Evolutionary conservation across 2,113 vertebrate species (phyloP), one percentile per base, ranked within the genome.

Genomic region (Salvelinus fontinalis): DNA sequence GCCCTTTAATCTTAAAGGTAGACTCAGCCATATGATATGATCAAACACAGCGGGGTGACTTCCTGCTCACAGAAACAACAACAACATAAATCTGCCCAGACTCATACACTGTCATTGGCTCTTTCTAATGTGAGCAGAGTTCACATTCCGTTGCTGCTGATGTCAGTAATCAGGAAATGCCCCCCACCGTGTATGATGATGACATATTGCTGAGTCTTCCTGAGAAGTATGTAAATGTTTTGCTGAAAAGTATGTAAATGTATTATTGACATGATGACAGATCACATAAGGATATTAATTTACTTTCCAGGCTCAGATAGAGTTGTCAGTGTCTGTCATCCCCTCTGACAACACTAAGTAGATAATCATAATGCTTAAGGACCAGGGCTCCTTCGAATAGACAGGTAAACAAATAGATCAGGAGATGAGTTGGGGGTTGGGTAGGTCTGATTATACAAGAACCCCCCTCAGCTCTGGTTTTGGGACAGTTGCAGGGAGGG

Each of bases 161-260:
- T 16, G 51, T 54, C 12, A 16, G 51, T 18, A 54, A 54, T 54
- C 13, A 4, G 51, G 51, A 54, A 54, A 54, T 54, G 16, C 16
- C 51, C 51, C 12, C 51, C 39, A 44, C 39, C 11, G 39, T 44
- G 39, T 11, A 54, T 5, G 51, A 54, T 4, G 51, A 54, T 54
- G 14, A 2, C 51, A 18, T 54, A 54, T 54, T 54, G 51, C 51
- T 54, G 51, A 51, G 14, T 51, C 49, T 51, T 71, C 39, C 39
- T 39, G 39, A 44, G 39, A 44, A 44, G 8, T 44, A 44, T 8
- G 13, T 22, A 11, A 73, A 44, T 11, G 39, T 44, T 11, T 44
- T 44, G 27, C 70, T 80, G 71, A 71, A 69, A 78, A 60, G 83
- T 76, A 86, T 89, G 70, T 83, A 79, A 90, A 88, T 85, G 78